These are phyloP conservation scores for Drosophila parthenogenetica DNA, from an alignment of 2,888 invertebrate genomes.

Conservation along the genomic window DNA sequence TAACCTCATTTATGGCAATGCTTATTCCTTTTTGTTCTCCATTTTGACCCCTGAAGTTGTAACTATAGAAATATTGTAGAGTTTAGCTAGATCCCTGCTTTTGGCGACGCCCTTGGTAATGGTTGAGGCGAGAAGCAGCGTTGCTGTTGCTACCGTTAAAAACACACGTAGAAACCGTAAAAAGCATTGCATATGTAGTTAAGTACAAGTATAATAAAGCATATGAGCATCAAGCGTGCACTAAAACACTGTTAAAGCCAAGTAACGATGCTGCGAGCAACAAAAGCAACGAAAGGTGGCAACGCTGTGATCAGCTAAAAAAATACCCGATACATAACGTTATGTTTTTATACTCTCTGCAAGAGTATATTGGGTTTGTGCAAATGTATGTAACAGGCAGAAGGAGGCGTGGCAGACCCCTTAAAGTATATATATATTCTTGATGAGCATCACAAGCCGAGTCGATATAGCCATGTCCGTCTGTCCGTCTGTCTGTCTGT, in stretches of 20 bases:
- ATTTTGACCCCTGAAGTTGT: conserved; percentile 3
- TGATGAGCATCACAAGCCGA: too few relatives aligned
- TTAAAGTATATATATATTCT: too few relatives aligned
- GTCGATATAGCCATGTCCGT: too few relatives aligned
- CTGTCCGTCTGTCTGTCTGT: too few relatives aligned
- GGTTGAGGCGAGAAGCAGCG: background rate
- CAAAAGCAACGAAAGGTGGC: background rate
- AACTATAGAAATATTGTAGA: background rate
- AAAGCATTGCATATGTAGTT: conserved; percentile 62
- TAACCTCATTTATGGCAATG: conserved; percentile 5
- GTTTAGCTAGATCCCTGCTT: conserved; percentile 21
- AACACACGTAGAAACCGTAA: conserved; percentile 69
- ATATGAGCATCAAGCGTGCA: conserved; percentile 66
- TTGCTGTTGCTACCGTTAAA: conserved; percentile 36
- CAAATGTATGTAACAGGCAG: too few relatives aligned
- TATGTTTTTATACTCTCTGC: too few relatives aligned
- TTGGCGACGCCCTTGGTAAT: conserved; percentile 19
- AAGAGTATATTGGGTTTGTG: too few relatives aligned
- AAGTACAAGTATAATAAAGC: conserved; percentile 65
- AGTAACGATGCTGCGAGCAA: conserved; percentile 29
- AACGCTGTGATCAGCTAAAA: background rate
- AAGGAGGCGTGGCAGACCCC: too few relatives aligned
- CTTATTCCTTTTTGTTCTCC: background rate
- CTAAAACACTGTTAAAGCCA: conserved; percentile 51
- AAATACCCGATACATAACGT: background rate